Evolutionary conservation across 1,140 invertebrate species (phyloP).

Genomic region (Anastrepha ludens): DNA sequence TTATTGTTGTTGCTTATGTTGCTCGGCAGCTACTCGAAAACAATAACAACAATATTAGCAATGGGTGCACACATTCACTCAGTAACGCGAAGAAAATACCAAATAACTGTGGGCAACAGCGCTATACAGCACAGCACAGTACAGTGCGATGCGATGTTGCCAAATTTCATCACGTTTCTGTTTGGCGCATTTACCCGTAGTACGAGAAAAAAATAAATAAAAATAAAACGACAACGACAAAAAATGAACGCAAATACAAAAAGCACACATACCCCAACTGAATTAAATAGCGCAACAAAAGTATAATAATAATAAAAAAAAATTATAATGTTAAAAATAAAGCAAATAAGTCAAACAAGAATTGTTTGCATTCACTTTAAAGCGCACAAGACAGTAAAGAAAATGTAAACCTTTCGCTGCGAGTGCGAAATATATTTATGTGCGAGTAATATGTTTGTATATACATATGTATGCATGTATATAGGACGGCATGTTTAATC

Average conservation of each 20-base stretch:
- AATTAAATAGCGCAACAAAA: conserved; percentile 30
- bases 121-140: not conserved
- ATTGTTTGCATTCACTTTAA: conserved; percentile 39
- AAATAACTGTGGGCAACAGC: conserved; percentile 37
- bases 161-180: conserved; percentile 45
- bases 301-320: conserved; percentile 17
- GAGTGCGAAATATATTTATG: conserved; percentile 2
- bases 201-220: not conserved
- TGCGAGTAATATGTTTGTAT: not conserved
- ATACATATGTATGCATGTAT: not conserved
- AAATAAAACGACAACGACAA: not conserved
- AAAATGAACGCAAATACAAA: not conserved
- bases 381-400: not conserved
- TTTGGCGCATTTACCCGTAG: conserved; percentile 39
- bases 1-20: conserved; percentile 6
- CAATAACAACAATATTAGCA: conserved; percentile 7
- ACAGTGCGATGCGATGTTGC: not conserved
- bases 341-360: conserved; percentile 24
- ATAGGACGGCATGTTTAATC: not conserved
- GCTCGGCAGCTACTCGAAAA: not conserved
- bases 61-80: conserved; percentile 45
- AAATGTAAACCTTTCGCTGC: not conserved
- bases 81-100: conserved; percentile 47
- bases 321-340: not conserved
- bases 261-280: conserved; percentile 1